Evolutionary conservation across 64 coral and sea anemone species (phyloP), one percentile per base, ranked within the genome.

Genomic region (Pocillopora damicornis): DNA sequence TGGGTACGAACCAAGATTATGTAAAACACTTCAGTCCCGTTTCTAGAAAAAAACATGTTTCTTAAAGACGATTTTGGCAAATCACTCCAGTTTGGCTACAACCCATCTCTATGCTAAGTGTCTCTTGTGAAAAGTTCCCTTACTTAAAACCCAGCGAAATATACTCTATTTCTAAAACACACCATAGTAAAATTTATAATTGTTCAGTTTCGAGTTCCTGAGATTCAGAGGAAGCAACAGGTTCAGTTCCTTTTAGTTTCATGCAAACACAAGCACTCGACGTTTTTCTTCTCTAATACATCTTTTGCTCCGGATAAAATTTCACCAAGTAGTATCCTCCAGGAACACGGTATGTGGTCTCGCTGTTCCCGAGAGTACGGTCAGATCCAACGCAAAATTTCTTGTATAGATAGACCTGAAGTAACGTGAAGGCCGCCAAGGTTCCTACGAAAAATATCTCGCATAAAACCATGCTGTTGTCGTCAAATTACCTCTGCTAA

Each of bases 391-490:
- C 38, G 34, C 80, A 83, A 64, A 83, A 83, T 17, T 37, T 83
- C 26, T 63, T 83, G 63, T 68, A 83, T 10, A 83, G 80, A 34
- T 63, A 83, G 22, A 83, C 17, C 13, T 83, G 62, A 34, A 83
- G 9, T 1, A 83, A 23, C 18, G 80, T 83, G 2, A 83, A 83
- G 15, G 80, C 80, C 11, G 80, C 80, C 5, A 83, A 37, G 26
- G 80, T 83, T 42, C 80, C 80, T 9, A 83, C 37, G 63, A 83
- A 83, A 56, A 83, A 45, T 22, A 83, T 69, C 80, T 83, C 80
- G 18, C 80, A 83, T 30, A 83, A 83, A 51, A 83, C 80, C 80
- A 83, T 83, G 4, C 37, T 83, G 51, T 61, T 35, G 59, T 12
- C 26, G 78, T 62, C 78, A 36, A 71, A 25, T 10, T 25, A 71